These are phyloP conservation scores for Xestobium rufovillosum DNA, from an alignment of 2,888 invertebrate genomes.

Conservation along the genomic window DNA sequence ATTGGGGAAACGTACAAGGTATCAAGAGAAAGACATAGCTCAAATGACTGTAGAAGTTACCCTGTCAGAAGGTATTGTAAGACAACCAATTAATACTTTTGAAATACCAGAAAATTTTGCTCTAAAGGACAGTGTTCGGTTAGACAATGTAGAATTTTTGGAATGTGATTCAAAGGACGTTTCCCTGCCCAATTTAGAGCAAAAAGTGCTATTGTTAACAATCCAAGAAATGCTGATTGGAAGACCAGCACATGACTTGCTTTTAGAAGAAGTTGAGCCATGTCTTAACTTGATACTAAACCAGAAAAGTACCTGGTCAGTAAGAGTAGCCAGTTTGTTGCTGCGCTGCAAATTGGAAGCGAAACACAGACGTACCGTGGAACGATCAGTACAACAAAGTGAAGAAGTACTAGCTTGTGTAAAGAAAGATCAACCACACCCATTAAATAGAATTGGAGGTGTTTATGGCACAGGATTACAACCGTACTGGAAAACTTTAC, in stretches of 20 bases:
- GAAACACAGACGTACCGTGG: constrained; percentile 71
- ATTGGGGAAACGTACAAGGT: constrained; percentile 84
- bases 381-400: constrained; percentile 80
- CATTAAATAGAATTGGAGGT: constrained; percentile 45
- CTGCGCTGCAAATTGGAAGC: constrained; percentile 72
- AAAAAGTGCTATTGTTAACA: constrained; percentile 69
- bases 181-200: constrained; percentile 60
- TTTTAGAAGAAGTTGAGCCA: constrained; percentile 74
- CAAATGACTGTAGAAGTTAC: constrained; percentile 71
- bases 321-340: constrained; percentile 67
- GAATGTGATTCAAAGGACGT: constrained; percentile 46
- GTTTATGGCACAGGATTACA: constrained; percentile 67
- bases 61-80: constrained; percentile 42
- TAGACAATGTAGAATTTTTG: constrained; percentile 68
- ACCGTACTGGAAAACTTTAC: constrained; percentile 70
- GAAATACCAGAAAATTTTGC: constrained; percentile 59
- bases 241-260: constrained; percentile 71
- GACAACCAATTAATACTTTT: constrained; percentile 47
- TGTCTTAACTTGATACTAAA: constrained; percentile 64
- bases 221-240: constrained; percentile 66
- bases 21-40: constrained; percentile 72
- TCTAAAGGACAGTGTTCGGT: constrained; percentile 78
- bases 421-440: constrained; percentile 40
- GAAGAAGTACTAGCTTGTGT: constrained; percentile 65
- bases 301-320: constrained; percentile 65